Conservation (phyloP, 2,113 vertebrate species). For the Cisticola juncidis region DNA sequence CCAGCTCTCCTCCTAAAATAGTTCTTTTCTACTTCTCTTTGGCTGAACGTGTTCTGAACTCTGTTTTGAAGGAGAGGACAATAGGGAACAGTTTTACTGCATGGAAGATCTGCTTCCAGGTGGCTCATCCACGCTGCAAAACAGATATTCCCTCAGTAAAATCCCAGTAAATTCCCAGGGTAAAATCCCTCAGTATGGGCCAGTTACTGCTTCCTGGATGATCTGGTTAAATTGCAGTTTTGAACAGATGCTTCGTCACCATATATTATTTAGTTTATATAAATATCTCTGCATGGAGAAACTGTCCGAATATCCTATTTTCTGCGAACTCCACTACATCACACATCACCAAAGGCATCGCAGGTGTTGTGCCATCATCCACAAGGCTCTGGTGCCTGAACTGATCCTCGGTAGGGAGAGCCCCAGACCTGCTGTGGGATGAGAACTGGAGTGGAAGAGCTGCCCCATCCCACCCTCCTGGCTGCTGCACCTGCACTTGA, state of each 20-base stretch:
- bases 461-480: neutral
- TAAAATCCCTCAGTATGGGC: neutral
- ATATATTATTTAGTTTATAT: neutral
- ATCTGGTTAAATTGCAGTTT: neutral
- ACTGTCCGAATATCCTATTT: neutral
- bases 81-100: neutral
- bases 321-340: neutral
- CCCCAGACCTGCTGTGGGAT: neutral
- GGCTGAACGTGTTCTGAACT: neutral
- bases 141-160: neutral
- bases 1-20: neutral
- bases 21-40: neutral
- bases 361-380: neutral
- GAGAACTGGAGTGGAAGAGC: neutral
- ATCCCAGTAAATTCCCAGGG: neutral
- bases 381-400: neutral
- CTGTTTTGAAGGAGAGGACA: neutral
- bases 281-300: neutral
- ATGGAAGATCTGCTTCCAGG: neutral
- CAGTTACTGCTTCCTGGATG: neutral
- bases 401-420: accelerated
- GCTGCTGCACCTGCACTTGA: neutral
- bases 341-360: neutral
- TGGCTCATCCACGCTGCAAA: neutral
- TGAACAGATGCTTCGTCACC: slow-evolving; percentile 15